Evolutionary conservation across 2,113 vertebrate species (phyloP).

Genomic region (Poecile atricapillus): DNA sequence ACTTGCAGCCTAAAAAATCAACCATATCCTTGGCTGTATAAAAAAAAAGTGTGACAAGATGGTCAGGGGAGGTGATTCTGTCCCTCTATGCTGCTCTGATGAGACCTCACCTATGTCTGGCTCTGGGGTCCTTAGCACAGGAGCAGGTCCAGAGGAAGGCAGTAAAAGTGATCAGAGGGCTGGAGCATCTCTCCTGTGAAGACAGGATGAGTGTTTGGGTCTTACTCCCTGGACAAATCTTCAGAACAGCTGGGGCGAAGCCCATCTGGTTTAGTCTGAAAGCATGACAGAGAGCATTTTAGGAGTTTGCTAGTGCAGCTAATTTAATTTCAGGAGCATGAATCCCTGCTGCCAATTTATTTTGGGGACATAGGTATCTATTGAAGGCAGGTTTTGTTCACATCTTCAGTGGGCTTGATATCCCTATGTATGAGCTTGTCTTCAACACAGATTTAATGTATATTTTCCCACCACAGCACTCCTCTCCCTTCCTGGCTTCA

Average conservation of each 20-base stretch:
- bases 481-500: neutral
- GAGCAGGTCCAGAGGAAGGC: neutral
- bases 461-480: neutral
- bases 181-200: neutral
- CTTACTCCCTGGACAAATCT: neutral
- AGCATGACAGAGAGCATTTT: rapidly evolving
- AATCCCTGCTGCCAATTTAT: neutral
- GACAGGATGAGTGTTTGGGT: neutral
- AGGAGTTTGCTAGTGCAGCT: neutral
- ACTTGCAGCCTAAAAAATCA: neutral
- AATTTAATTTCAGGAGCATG: neutral
- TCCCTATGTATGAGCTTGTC: neutral
- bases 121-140: neutral
- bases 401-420: neutral
- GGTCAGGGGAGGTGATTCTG: neutral
- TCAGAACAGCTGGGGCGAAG: neutral
- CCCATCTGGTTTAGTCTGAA: neutral
- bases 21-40: neutral
- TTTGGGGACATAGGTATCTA: neutral
- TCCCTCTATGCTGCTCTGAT: neutral
- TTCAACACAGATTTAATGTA: neutral
- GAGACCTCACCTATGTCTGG: neutral
- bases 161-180: neutral
- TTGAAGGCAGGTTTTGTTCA: neutral
- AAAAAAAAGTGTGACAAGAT: rapidly evolving